Conservation (phyloP, 2,797 vertebrate species). For the Huso huso region DNA sequence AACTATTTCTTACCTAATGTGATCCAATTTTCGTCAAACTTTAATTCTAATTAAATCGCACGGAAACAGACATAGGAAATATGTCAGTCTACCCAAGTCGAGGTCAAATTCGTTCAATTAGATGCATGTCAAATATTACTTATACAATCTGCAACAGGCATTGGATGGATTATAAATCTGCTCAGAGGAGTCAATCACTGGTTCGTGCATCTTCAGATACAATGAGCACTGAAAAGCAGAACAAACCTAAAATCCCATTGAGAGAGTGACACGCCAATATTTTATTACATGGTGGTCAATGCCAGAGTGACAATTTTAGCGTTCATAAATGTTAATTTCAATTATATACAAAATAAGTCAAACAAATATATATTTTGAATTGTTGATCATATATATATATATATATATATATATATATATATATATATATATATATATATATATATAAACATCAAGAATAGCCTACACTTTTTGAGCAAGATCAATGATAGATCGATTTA, state of each 20-base stretch:
- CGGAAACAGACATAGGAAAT: conserved; percentile 68
- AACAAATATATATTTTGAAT: too few relatives aligned
- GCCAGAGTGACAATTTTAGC: conserved; percentile 7
- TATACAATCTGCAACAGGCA: conserved; percentile 56
- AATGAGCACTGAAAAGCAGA: conserved; percentile 25
- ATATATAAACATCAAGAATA: too few relatives aligned
- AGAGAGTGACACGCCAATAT: conserved; percentile 25
- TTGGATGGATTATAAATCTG: conserved; percentile 55
- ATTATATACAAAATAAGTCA: too few relatives aligned
- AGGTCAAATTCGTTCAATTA: conserved; percentile 67
- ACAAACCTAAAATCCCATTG: conserved; percentile 32
- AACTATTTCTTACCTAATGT: conserved; percentile 63
- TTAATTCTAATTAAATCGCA: conserved; percentile 64
- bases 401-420: too few relatives aligned
- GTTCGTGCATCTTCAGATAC: conserved; percentile 53
- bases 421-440: too few relatives aligned
- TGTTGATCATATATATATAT: too few relatives aligned
- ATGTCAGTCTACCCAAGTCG: conserved; percentile 50
- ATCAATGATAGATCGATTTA: too few relatives aligned
- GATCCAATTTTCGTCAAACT: conserved; percentile 64
- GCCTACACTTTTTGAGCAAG: too few relatives aligned
- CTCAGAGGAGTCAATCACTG: conserved; percentile 40
- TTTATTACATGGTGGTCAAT: conserved; percentile 18
- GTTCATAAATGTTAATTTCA: background rate
- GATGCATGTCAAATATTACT: conserved; percentile 71